Evolutionary conservation across 2,797 vertebrate genomes (phyloP), one percentile per base, ranked within the genome.

Genomic region (Microchirus variegatus): DNA sequence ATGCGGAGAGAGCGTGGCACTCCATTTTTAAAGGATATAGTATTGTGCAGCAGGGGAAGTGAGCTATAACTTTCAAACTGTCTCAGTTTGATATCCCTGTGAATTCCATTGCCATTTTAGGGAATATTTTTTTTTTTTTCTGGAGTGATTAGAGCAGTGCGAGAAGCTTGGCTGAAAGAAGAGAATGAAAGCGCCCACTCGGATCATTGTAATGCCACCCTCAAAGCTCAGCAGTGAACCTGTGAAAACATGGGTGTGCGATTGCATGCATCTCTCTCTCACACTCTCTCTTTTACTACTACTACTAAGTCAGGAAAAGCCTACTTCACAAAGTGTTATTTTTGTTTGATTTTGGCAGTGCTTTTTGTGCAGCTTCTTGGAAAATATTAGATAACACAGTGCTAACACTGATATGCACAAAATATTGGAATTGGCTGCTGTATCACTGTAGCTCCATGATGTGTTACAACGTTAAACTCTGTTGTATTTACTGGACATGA

Each of bases 41-140:
- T 47, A 65, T 63, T 74, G 70, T 81, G 72, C 57, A 52, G 80
- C 58, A 5, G 63, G 66, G 50, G 61, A 63, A 73, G 77, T 53
- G 70, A 77, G 79, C 74, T 67, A 54, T 75, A 83, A 80, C 79
- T 74, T 81, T 76, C 58, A 69, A 78, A 84, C 73, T 69, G 70
- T 78, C 80, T 87, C 77, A 84, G 67, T 89, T 72, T 48, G 59
- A 76, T 71, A 75, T 83, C 81, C 63, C 53, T n/a, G 1, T 67
- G 73, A 79, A 86, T 88, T 85, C 80, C 77, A 82, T 81, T 77
- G 63, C 86, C 88, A 80, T 89, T 87, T 91, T 85, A 86, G 89
- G 87, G 67, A 83, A 83, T 59, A 80, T 56, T 3, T 22, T 22
- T 22, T 22, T 3, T 70, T 81, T 10, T 63, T 41, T 58, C 62